Percentiles rank a stretch among this genome's conserved stretches.
Evolutionary conservation across 2,797 vertebrate species (phyloP).

Genomic region (Lophius americanus): DNA sequence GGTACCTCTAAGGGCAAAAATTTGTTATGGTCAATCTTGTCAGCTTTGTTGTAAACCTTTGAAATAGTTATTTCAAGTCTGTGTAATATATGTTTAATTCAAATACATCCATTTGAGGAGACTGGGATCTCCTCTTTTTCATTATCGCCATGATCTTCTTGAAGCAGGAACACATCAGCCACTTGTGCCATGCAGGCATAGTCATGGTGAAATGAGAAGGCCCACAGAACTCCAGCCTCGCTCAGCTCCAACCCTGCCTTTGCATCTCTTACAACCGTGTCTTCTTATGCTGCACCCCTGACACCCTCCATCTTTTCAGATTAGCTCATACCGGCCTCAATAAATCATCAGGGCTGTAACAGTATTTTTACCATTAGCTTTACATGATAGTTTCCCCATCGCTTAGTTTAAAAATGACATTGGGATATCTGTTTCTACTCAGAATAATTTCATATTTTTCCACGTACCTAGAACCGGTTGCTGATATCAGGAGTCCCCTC

Average conservation of each 20-base stretch:
- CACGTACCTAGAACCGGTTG: too few relatives aligned
- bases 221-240: conserved; percentile 6
- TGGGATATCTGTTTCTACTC: too few relatives aligned
- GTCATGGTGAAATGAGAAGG: conserved; percentile 6
- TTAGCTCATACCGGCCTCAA: conserved; percentile 33
- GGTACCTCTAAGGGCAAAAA: too few relatives aligned
- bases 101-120: background rate
- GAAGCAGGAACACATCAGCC: conserved; percentile 1
- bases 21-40: too few relatives aligned
- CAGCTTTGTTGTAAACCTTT: too few relatives aligned
- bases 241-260: background rate
- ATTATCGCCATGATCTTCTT: background rate
- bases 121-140: background rate
- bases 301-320: conserved; percentile 29
- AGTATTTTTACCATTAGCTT: conserved; percentile 47
- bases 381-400: conserved; percentile 1
- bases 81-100: too few relatives aligned
- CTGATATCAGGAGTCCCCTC: too few relatives aligned
- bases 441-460: too few relatives aligned
- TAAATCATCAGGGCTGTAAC: conserved; percentile 59
- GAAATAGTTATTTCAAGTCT: too few relatives aligned
- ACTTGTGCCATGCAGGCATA: background rate
- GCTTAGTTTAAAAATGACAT: too few relatives aligned
- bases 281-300: background rate
- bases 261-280: background rate